Base-by-base conservation (phyloP, 2,888 invertebrate genomes). In the Eilema caniola region DNA sequence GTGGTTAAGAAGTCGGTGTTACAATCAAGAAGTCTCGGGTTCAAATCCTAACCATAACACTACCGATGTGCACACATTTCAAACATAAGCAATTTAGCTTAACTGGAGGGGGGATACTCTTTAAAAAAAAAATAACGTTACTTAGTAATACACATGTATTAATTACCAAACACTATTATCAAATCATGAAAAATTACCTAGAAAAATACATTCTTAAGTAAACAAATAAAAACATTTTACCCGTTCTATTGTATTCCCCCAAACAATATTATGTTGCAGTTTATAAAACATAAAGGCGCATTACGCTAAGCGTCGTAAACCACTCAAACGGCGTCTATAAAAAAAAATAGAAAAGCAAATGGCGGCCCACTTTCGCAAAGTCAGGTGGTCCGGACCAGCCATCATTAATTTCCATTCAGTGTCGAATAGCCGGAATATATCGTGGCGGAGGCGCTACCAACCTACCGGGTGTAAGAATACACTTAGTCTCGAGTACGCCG, bases 361-460 rank as follows among this genome's bases (percentile, higher is more conserved):
- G 88, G 85, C 86, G 88, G 77, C 89, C 85, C 85, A 88, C 86
- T 89, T 89, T 88, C 83, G 87, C 88, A 84, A 90, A 91, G 92
- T 91, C 93, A 93, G 93, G 93, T 93, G 92, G 89, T 87, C 85
- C 83, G 77, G 85, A 85, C 86, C 85, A 82, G 86, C 91, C 88
- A 88, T 91, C 93, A 93, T 93, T 93, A 93, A 93, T 93, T 93
- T 92, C 92, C 88, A 93, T 93, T 93, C 92, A 92, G 87, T 88
- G 88, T 86, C 89, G 90, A 88, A 88, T 85, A 81, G 86, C 83
- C 78, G 77, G 83, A 82, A 87, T 86, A 85, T 85, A 86, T 86
- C 85, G 85, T 73, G 74, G 73, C 74, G 70, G 73, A 74, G 82
- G 79, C 74, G 83, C 67, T 83, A 77, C 79, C 72, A 72, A 74